Percentiles rank a stretch among this genome's conserved stretches.
phyloP scores from a whole-genome alignment of 2,888 invertebrate genomes.

The Pristionchus mayeri region DNA sequence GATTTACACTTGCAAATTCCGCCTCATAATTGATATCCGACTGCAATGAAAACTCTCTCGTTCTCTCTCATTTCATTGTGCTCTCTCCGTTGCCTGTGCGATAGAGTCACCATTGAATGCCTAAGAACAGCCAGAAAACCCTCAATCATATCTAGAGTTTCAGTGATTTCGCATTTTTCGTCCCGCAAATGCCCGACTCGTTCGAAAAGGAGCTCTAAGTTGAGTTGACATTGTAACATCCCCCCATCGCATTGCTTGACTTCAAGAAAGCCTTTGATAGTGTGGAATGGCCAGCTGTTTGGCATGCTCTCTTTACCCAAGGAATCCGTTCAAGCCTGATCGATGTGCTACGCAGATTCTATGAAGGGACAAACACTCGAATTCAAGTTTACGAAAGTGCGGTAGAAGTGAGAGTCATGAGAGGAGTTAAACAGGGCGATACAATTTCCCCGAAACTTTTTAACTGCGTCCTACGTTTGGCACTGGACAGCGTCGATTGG shows the following conservation, averaged over 20 bases:
- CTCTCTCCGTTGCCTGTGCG: no score
- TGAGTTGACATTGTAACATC: no score
- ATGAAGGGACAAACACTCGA: background rate
- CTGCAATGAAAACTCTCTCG: no score
- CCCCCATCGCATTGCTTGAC: background rate
- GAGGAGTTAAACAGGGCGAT: background rate
- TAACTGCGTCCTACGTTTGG: background rate
- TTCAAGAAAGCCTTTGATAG: background rate
- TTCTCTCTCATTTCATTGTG: no score
- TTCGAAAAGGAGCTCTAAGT: no score
- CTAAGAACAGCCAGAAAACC: no score
- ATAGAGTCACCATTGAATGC: no score
- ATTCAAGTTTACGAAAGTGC: background rate
- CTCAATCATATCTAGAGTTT: no score
- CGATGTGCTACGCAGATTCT: background rate
- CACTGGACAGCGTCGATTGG: no score
- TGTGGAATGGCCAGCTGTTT: slow-evolving; percentile 21
- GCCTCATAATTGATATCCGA: slow-evolving; percentile 48
- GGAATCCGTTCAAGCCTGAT: background rate
- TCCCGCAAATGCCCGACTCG: no score
- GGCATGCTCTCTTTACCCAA: background rate
- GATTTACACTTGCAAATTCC: slow-evolving; percentile 67
- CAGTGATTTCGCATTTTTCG: no score
- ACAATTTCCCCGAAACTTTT: background rate
- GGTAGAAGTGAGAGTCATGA: background rate